Evolutionary conservation across 2,113 vertebrate species (phyloP).

Genomic region (Ailurus styani): DNA sequence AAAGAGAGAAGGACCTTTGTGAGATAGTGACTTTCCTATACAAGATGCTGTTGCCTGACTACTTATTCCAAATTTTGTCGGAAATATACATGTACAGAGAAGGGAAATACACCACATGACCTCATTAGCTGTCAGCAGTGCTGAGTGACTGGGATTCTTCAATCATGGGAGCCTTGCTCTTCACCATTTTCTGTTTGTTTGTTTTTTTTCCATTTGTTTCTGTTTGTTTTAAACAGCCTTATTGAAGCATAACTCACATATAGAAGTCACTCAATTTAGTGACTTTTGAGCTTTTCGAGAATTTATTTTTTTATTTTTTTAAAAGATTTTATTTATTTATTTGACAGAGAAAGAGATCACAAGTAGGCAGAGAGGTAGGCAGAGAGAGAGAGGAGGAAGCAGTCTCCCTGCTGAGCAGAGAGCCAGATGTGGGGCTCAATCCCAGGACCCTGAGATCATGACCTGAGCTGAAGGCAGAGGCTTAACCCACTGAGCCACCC

Average conservation of each 20-base stretch:
- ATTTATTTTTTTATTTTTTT: no score
- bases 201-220: not conserved
- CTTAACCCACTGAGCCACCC: no score
- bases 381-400: no score
- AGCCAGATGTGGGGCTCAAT: no score
- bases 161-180: not conserved
- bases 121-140: not conserved
- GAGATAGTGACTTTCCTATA: not conserved
- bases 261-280: not conserved
- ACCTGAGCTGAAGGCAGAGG: no score
- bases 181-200: not conserved
- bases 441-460: no score
- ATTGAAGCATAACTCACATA: not conserved
- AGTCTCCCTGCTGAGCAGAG: no score
- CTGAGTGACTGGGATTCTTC: not conserved
- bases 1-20: not conserved
- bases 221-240: not conserved
- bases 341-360: no score
- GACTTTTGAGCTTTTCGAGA: not conserved
- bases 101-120: not conserved
- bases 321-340: no score
- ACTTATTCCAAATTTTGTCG: not conserved
- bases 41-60: not conserved
- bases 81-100: not conserved
- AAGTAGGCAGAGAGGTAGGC: no score